Evolutionary conservation across 2,888 invertebrate genomes (phyloP).

Genomic region (Argyresthia goedartella): DNA sequence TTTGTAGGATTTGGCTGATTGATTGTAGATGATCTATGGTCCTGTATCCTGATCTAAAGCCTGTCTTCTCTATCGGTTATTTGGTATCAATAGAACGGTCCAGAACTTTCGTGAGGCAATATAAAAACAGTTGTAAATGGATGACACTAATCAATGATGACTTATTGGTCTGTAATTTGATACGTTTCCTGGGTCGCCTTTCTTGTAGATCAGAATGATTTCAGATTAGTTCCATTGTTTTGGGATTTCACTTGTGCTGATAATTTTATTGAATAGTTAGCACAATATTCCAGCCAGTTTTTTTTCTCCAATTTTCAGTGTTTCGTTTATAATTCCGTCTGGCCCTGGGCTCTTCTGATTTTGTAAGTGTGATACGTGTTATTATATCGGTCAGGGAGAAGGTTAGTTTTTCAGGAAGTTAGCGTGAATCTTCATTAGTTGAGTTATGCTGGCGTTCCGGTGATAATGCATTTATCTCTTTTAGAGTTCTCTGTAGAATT

Average conservation of each 20-base stretch:
- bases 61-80: neutral
- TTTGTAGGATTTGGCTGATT: neutral
- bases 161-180: constrained; percentile 1
- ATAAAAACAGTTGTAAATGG: neutral
- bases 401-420: neutral
- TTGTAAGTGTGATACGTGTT: neutral
- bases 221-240: neutral
- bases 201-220: neutral
- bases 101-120: too few relatives aligned
- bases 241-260: neutral
- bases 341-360: too few relatives aligned
- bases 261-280: too few relatives aligned
- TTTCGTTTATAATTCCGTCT: neutral
- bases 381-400: neutral
- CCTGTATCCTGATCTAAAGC: neutral
- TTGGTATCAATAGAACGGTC: neutral
- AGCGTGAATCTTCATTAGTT: neutral
- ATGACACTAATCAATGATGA: neutral
- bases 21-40: neutral
- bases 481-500: neutral
- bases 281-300: neutral
- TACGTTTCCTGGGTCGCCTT: neutral
- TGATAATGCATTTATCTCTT: neutral
- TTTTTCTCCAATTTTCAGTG: neutral
- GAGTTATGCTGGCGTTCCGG: neutral